Evolutionary conservation across 2,113 vertebrate genomes (phyloP), one percentile per base, ranked within the genome.

Genomic region (Hemicordylus capensis): DNA sequence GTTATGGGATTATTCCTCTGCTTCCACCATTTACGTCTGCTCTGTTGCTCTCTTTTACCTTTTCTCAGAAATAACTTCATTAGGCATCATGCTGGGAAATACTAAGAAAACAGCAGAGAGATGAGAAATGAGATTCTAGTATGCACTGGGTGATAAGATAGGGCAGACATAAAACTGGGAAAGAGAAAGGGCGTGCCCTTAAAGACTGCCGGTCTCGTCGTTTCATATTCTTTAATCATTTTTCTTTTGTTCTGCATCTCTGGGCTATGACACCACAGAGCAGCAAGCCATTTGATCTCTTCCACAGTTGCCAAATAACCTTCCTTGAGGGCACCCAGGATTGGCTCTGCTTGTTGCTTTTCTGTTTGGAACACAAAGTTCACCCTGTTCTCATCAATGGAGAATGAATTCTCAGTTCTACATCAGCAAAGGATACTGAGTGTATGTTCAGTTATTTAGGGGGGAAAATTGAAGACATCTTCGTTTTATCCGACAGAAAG

Each of bases 401-500:
- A 75, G 44, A 85, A 83, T 77, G 34, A 42, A 82, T 37, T 1
- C 75, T 83, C 34, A 75, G 17, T 87, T 85, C 17, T 76, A 56
- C 0, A 1, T 46, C 64, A 70, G 87, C 80, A 44, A 79, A 87
- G 63, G 88, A 77, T 87, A 7, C 10, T 67, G 24, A 86, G 10
- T 75, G 83, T 86, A 89, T 4, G 48, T 39, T 20, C 85, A 83
- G 59, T 61, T 84, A 80, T 83, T 92, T 82, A 83, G 84, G 61
- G 77, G 8, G 0, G 85, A 37, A 26, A 87, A 85, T 74, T n/a
- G 61, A 24, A 81, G 22, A 84, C 37, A 56, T 46, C 48, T 74
- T 90, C 89, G 81, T 88, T 46, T 90, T 48, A 4, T 17, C 31
- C 83, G 42, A 85, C 0, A 54, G 17, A 46, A 89, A 54, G 34